Evolutionary conservation across 2,113 vertebrate species (phyloP).

Genomic region (Eudyptes chrysolophus): DNA sequence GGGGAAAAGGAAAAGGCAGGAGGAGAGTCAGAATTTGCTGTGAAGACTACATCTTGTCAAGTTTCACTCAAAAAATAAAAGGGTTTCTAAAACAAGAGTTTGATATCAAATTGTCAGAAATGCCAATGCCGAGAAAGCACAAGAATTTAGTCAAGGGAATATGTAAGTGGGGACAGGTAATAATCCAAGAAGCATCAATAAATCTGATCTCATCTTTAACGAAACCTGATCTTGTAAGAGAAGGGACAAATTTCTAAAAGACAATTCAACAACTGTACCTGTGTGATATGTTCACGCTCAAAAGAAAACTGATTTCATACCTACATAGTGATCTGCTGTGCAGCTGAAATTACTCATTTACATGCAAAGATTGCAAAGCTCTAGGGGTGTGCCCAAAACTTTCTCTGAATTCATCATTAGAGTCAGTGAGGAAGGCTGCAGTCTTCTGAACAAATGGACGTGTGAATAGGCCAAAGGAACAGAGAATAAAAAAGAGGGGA

Average conservation of each 20-base stretch:
- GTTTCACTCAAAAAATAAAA: neutral
- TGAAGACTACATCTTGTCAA: neutral
- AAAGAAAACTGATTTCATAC: neutral
- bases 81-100: neutral
- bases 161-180: neutral
- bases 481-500: neutral
- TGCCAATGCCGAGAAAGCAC: neutral
- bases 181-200: neutral
- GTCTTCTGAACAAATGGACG: neutral
- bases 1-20: neutral
- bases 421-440: neutral
- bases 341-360: neutral
- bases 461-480: conserved; percentile 32
- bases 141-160: neutral
- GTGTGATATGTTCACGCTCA: neutral
- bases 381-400: neutral
- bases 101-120: neutral
- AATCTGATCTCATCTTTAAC: neutral
- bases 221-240: neutral
- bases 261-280: neutral
- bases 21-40: neutral
- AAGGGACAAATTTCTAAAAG: neutral
- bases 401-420: neutral
- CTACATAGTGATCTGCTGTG: neutral
- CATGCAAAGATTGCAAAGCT: neutral